Conservation (phyloP, 2,797 vertebrate species). For the Chelidonichthys spinosus region DNA sequence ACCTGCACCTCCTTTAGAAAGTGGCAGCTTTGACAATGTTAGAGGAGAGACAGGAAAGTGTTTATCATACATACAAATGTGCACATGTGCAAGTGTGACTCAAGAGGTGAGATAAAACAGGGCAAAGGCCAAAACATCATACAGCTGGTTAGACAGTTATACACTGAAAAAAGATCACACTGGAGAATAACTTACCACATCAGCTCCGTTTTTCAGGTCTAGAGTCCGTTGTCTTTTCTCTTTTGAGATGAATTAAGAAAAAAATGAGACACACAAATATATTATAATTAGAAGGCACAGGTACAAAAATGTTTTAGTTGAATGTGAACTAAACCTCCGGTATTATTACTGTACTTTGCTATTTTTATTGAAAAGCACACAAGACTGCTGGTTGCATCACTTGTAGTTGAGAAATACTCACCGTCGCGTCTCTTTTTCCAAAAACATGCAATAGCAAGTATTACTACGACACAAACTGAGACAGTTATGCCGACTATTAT, state of each 20-base stretch:
- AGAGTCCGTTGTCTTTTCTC: accelerated
- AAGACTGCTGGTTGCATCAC: not conserved
- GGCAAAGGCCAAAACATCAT: not conserved
- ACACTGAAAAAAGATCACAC: not conserved
- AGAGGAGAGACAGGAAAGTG: slow-evolving; percentile 26
- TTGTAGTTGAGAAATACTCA: slow-evolving; percentile 28
- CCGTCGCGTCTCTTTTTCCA: not conserved
- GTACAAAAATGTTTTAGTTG: not conserved
- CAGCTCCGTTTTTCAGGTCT: accelerated
- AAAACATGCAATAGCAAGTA: accelerated
- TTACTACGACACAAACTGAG: accelerated
- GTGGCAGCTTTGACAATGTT: slow-evolving; percentile 38
- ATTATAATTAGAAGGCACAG: not conserved
- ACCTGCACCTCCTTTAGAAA: slow-evolving; percentile 58
- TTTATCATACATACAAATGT: slow-evolving; percentile 15
- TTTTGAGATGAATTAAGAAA: not conserved
- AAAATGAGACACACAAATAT: not conserved
- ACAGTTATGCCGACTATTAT: accelerated
- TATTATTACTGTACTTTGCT: not conserved
- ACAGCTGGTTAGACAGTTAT: not conserved
- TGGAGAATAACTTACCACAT: slow-evolving; percentile 31
- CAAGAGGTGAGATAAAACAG: not conserved
- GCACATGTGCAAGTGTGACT: not conserved
- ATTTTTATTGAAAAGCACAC: not conserved
- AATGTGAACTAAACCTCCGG: not conserved